These are phyloP conservation scores for Ranitomeya variabilis DNA, from an alignment of 2,113 vertebrate genomes.

Conservation along the genomic window DNA sequence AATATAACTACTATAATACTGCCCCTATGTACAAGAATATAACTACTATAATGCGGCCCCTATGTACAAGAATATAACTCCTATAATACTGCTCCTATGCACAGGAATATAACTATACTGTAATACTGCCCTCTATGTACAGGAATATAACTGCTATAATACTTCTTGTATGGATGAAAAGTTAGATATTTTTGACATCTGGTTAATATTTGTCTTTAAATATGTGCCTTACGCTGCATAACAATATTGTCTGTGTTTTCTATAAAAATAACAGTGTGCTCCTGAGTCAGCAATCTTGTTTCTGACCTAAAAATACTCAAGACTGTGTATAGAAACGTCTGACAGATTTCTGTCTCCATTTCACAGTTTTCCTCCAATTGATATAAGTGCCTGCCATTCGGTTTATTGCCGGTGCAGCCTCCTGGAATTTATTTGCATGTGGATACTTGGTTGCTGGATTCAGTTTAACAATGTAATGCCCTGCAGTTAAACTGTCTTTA, in stretches of 20 bases:
- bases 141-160: not conserved
- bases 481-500: conserved; percentile 37
- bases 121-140: not conserved
- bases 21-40: not conserved
- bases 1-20: conserved; percentile 3
- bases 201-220: not conserved
- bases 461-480: conserved; percentile 40
- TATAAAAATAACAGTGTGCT: not conserved
- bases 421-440: conserved; percentile 37
- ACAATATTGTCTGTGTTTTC: not conserved
- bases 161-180: not conserved
- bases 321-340: conserved; percentile 8
- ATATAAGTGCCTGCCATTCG: conserved; percentile 40
- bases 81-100: not conserved
- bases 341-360: conserved; percentile 36
- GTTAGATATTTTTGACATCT: not conserved
- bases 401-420: conserved; percentile 10
- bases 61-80: not conserved
- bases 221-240: not conserved
- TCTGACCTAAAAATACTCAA: conserved; percentile 11
- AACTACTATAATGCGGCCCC: not conserved
- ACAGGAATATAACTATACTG: not conserved
- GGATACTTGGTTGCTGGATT: conserved; percentile 28
- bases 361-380: conserved; percentile 40
- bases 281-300: conserved; percentile 29